These are phyloP conservation scores for Tamias sibiricus DNA, from an alignment of 2,113 vertebrate species.

Conservation along the genomic window DNA sequence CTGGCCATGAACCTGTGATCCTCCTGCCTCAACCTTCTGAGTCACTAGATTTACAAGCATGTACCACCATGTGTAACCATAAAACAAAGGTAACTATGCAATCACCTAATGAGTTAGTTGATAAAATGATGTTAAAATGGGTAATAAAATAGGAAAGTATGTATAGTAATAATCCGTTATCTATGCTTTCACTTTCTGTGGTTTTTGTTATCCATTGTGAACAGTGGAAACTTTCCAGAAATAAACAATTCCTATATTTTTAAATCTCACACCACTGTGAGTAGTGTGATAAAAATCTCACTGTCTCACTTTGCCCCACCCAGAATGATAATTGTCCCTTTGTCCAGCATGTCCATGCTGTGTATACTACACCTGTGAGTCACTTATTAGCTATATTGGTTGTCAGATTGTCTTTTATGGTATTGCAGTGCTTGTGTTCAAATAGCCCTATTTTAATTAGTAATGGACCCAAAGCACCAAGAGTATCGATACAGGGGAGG, in stretches of 20 bases:
- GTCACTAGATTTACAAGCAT: neutral
- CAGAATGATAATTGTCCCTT: too few relatives aligned
- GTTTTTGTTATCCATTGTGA: neutral
- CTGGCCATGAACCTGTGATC: neutral
- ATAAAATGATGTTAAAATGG: neutral
- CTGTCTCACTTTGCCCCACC: neutral
- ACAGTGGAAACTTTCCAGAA: neutral
- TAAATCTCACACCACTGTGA: too few relatives aligned
- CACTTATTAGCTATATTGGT: neutral
- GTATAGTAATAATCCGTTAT: neutral
- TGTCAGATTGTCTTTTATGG: neutral
- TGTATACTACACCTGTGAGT: neutral
- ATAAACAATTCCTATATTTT: neutral
- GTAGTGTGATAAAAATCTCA: neutral
- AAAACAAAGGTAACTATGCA: neutral
- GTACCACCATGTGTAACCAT: neutral
- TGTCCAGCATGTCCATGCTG: neutral
- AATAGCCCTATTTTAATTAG: neutral
- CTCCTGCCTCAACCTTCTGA: neutral
- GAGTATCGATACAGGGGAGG: too few relatives aligned
- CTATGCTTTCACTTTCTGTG: neutral
- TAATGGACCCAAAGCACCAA: neutral
- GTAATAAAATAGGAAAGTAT: neutral
- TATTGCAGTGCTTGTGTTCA: neutral
- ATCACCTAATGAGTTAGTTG: neutral